phyloP scores from a whole-genome alignment of 1,140 invertebrate species.

The Drosophila erecta region DNA sequence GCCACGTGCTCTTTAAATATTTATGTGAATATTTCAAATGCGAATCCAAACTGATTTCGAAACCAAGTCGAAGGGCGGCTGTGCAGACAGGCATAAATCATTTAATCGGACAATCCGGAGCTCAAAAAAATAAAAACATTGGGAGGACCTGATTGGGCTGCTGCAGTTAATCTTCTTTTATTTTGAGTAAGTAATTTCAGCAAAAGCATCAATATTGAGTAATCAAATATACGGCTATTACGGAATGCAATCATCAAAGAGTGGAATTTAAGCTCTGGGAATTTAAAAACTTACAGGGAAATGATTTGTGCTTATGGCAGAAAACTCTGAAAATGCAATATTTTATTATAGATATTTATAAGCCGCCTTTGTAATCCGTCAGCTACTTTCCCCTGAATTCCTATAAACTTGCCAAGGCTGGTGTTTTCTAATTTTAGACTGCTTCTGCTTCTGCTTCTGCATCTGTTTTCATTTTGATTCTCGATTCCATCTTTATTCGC shows the following conservation, averaged over 20 bases:
- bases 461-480: slow-evolving; percentile 45
- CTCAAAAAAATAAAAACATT: slow-evolving; percentile 10
- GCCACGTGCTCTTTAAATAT: slow-evolving; percentile 82
- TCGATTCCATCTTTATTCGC: slow-evolving; percentile 1
- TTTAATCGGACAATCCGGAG: slow-evolving; percentile 49
- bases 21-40: slow-evolving; percentile 56
- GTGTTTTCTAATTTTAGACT: slow-evolving; percentile 37
- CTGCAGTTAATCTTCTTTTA: slow-evolving; percentile 49
- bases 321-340: background rate
- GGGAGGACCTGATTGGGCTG: slow-evolving; percentile 33
- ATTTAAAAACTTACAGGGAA: no score
- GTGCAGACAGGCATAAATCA: slow-evolving; percentile 70
- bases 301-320: no score
- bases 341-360: background rate
- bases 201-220: slow-evolving; percentile 11
- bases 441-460: slow-evolving; percentile 26
- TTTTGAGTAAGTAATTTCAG: slow-evolving; percentile 8
- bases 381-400: background rate
- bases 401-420: background rate
- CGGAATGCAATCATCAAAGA: background rate
- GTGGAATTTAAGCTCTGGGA: background rate
- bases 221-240: background rate
- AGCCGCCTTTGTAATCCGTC: background rate
- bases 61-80: slow-evolving; percentile 8
- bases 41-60: slow-evolving; percentile 42